These are phyloP conservation scores for Melitaea athalia DNA, from an alignment of 2,888 invertebrate genomes.

Conservation along the genomic window DNA sequence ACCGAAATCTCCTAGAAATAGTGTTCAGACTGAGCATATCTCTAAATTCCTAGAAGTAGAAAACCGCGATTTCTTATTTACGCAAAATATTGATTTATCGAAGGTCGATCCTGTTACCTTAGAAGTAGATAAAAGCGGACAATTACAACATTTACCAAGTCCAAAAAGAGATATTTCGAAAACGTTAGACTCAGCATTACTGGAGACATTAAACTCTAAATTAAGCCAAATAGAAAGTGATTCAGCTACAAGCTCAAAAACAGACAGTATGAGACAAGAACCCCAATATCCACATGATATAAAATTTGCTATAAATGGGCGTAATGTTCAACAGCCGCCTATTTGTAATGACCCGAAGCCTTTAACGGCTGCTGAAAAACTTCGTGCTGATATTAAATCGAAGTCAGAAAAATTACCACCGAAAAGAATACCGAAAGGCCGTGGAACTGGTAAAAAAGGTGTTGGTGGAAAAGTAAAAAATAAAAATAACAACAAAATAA, in stretches of 20 bases:
- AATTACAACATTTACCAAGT: slow-evolving; percentile 85
- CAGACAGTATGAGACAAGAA: slow-evolving; percentile 85
- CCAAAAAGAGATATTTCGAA: slow-evolving; percentile 88
- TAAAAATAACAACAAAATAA: slow-evolving; percentile 86
- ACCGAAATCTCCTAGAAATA: slow-evolving; percentile 75
- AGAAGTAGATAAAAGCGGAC: slow-evolving; percentile 85
- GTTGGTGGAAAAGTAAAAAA: slow-evolving; percentile 82
- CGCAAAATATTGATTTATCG: slow-evolving; percentile 88
- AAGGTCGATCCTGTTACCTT: slow-evolving; percentile 88
- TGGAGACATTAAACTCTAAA: slow-evolving; percentile 87
- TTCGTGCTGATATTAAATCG: slow-evolving; percentile 78
- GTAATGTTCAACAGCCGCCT: slow-evolving; percentile 68
- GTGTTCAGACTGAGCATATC: slow-evolving; percentile 71
- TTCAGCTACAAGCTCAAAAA: slow-evolving; percentile 88
- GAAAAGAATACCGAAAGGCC: slow-evolving; percentile 84
- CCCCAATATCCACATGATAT: slow-evolving; percentile 79
- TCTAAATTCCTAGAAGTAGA: slow-evolving; percentile 79
- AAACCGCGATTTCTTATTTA: slow-evolving; percentile 85
- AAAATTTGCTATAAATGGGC: slow-evolving; percentile 78
- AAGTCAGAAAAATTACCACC: slow-evolving; percentile 84
- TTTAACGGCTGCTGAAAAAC: slow-evolving; percentile 74
- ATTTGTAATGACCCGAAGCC: slow-evolving; percentile 71
- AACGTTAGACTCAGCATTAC: slow-evolving; percentile 84
- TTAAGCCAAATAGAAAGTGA: slow-evolving; percentile 89
- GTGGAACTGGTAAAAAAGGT: slow-evolving; percentile 83